Percentiles rank a stretch among this genome's conserved stretches.
These are phyloP conservation scores for Chionodraco myersi DNA, from an alignment of 2,113 vertebrate genomes.

Conservation along the genomic window DNA sequence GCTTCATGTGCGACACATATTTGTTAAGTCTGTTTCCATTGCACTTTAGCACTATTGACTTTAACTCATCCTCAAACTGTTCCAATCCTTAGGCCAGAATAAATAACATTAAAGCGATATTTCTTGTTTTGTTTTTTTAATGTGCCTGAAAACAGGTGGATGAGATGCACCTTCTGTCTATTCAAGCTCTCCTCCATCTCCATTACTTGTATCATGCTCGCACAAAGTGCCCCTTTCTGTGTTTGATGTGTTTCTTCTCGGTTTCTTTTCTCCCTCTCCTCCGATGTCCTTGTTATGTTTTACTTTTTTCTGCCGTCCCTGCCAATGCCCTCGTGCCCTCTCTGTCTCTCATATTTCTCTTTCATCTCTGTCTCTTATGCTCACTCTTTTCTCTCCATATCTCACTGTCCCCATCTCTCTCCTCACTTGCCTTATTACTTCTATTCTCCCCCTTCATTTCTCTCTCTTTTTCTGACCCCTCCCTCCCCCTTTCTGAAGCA, in stretches of 20 bases:
- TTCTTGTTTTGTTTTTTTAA: no score
- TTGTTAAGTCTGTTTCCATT: no score
- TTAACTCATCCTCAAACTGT: no score
- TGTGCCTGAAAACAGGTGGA: no score
- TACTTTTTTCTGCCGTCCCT: constrained; percentile 24
- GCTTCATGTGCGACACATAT: no score
- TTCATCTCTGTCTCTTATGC: constrained; percentile 46
- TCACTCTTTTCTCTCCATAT: constrained; percentile 19
- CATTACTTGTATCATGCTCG: not conserved
- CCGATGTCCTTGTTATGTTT: constrained; percentile 45
- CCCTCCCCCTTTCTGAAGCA: constrained; percentile 53
- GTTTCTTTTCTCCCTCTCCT: constrained; percentile 16
- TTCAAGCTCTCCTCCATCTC: not conserved
- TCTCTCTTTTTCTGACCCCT: constrained; percentile 14
- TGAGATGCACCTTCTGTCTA: not conserved
- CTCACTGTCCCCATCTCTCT: constrained; percentile 54
- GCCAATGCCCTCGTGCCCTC: constrained; percentile 53
- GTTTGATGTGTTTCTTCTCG: constrained; percentile 15
- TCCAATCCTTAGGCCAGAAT: no score
- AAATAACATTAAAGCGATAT: no score
- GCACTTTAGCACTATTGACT: no score
- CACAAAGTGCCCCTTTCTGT: constrained; percentile 23
- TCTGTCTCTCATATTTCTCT: constrained; percentile 44
- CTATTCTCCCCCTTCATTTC: constrained; percentile 21
- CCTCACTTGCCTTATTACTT: constrained; percentile 48